Evolutionary conservation across 2,888 invertebrate species (phyloP), one percentile per base, ranked within the genome.

Genomic region (Prosapia bicincta): DNA sequence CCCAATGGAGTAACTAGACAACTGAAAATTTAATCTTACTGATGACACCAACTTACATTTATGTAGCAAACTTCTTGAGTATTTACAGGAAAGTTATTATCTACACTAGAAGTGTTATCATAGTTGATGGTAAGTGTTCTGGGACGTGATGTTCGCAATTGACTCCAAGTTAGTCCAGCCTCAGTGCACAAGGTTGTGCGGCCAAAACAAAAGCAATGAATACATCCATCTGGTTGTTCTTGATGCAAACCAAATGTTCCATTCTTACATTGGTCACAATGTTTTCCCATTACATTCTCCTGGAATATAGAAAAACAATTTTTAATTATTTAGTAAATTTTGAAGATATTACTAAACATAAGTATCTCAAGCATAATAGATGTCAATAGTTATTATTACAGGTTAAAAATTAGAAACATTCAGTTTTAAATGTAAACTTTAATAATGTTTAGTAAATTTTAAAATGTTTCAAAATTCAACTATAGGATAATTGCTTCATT

Each of bases 151-250:
- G 89, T 86, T 82, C 91, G 89, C 65, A 94, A 89, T 84, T 94
- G 93, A 10, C 93, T 93, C 91, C 98, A 95, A 0, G 93, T 91
- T 77, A 94, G 90, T 26, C 90, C 89, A 0, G 96, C 93, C 84
- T 96, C 95, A 38, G 88, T 86, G 84, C 98, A 99, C 73, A 88
- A 88, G 3, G 90, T 88, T 70, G 93, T 92, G 82, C 96, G 89
- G 0, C 94, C 95, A 85, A 98, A 99, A 86, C 99, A 99, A 88
- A 97, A 99, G 85, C 99, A 99, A 77, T 93, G 91, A 0, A 96
- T 96, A 85, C 99, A 99, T 7, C 99, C 99, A 73, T 90, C 89
- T 0, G 93, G 90, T 85, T 94, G 96, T 67, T 90, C 89, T 0
- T 85, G 85, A 0, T 93, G 90, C 26, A 99, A 85, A 0, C 97